Conservation (phyloP, 2,888 invertebrate genomes). For the Phymatocera aterrima region DNA sequence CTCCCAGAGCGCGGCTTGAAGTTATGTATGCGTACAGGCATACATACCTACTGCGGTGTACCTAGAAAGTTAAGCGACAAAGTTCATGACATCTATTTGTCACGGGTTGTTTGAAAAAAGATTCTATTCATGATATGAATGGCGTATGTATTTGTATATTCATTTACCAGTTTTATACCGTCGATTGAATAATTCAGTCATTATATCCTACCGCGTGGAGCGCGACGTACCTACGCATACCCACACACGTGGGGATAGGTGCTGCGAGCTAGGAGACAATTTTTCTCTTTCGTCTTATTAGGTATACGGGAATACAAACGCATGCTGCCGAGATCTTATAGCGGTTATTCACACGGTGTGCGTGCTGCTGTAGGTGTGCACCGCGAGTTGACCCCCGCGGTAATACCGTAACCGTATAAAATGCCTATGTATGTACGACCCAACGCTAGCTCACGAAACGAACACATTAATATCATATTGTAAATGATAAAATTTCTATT, state of each 20-base stretch:
- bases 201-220: background rate
- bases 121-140: background rate
- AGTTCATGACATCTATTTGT: background rate
- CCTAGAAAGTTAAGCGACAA: background rate
- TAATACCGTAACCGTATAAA: conserved; percentile 60
- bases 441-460: conserved; percentile 56
- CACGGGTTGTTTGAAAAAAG: background rate
- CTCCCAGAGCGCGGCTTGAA: no score
- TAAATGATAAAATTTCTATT: conserved; percentile 50
- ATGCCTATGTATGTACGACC: conserved; percentile 56
- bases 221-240: background rate
- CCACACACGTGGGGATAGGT: no score
- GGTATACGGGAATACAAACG: background rate
- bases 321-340: conserved; percentile 45
- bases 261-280: background rate
- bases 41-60: no score
- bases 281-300: background rate
- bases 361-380: conserved; percentile 8
- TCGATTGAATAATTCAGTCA: conserved; percentile 21
- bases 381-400: conserved; percentile 34
- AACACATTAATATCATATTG: conserved; percentile 58
- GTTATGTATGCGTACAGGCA: background rate
- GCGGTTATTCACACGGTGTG: conserved; percentile 56
- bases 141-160: background rate
- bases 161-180: background rate